Conservation (phyloP, 2,888 invertebrate species). For the Cantharis rustica region DNA sequence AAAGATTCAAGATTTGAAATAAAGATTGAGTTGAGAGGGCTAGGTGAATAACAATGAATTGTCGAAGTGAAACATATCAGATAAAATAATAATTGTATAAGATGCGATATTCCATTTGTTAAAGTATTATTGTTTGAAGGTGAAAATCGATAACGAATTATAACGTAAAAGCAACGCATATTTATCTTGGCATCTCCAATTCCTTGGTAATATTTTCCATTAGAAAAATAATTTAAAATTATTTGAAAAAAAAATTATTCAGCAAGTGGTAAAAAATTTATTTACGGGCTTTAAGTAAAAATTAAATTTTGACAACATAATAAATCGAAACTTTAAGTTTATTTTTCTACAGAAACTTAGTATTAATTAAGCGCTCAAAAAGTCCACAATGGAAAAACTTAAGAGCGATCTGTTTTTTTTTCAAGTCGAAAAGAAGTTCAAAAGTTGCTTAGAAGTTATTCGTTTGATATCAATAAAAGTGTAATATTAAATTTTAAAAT, state of each 20-base stretch:
- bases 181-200: background rate
- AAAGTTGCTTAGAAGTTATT: background rate
- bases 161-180: background rate
- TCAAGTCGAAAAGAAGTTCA: background rate
- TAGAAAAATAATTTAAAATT: background rate
- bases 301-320: too few relatives aligned
- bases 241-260: background rate
- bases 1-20: background rate
- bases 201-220: background rate
- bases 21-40: background rate
- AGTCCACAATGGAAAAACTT: too few relatives aligned
- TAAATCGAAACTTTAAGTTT: too few relatives aligned
- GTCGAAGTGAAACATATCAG: background rate
- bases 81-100: background rate
- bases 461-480: background rate
- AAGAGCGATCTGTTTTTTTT: too few relatives aligned
- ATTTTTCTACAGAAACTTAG: too few relatives aligned
- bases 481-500: background rate
- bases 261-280: too few relatives aligned
- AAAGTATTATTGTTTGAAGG: background rate
- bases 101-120: background rate
- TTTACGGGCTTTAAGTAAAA: too few relatives aligned
- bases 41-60: background rate
- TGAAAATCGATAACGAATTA: background rate
- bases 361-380: too few relatives aligned